Percentiles rank a stretch among this genome's conserved stretches.
Evolutionary conservation across 2,113 vertebrate species (phyloP).

Genomic region (Caranx melampygus): DNA sequence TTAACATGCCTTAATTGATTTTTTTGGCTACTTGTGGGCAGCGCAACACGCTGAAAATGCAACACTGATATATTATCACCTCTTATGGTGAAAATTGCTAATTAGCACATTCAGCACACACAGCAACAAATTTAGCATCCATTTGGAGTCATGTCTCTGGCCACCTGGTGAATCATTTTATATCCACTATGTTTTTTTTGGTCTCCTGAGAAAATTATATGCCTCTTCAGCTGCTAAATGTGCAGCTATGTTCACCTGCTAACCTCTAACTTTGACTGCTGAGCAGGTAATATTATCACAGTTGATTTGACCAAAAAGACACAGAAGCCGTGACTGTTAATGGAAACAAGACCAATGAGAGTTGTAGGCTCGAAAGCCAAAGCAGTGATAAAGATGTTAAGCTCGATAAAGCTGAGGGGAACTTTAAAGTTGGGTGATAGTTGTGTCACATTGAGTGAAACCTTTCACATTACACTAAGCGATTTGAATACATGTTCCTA

Average conservation of each 20-base stretch:
- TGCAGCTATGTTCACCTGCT: neutral
- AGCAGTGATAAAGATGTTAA: neutral
- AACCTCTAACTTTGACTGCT: neutral
- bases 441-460: no score
- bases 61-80: neutral
- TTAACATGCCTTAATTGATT: neutral
- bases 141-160: neutral
- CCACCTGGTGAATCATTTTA: neutral
- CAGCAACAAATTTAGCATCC: neutral
- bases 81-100: neutral
- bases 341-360: neutral
- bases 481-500: no score
- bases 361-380: no score
- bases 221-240: neutral
- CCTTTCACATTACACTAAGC: no score
- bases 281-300: neutral
- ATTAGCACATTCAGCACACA: neutral
- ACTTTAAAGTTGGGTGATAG: no score
- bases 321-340: neutral
- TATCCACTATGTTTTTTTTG: neutral
- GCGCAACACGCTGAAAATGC: neutral
- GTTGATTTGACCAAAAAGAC: neutral
- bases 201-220: neutral
- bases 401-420: neutral
- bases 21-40: neutral